These are phyloP conservation scores for Trochalopteron elliotii DNA, from an alignment of 2,113 vertebrate genomes.

Conservation along the genomic window DNA sequence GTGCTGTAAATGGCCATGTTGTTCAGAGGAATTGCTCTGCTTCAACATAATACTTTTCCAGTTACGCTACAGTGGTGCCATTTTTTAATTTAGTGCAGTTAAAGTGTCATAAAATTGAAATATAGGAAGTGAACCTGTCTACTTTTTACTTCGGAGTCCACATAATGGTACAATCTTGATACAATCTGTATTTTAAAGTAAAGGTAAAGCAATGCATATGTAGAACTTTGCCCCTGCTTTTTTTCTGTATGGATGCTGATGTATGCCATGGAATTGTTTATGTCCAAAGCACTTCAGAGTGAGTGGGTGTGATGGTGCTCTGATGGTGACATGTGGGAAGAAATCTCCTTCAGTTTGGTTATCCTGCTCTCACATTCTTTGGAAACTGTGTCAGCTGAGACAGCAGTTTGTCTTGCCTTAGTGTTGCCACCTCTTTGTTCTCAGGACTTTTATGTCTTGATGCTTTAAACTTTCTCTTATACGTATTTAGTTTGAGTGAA, in stretches of 20 bases:
- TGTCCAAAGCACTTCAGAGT: not conserved
- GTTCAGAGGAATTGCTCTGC: not conserved
- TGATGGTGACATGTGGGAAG: not conserved
- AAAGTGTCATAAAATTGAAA: slow-evolving; percentile 7
- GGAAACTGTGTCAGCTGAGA: not conserved
- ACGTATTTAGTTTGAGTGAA: not conserved
- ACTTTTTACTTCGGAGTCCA: not conserved
- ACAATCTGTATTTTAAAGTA: not conserved
- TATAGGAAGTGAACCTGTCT: not conserved
- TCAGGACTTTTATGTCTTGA: not conserved
- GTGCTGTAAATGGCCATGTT: not conserved
- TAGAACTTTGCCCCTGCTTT: not conserved
- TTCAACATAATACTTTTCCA: not conserved
- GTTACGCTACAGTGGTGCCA: not conserved
- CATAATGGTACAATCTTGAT: not conserved
- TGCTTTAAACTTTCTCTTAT: not conserved
- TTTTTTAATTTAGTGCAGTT: not conserved
- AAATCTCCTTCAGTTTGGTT: not conserved
- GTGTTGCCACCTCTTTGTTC: not conserved
- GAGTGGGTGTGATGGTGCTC: not conserved
- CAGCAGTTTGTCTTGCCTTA: not conserved
- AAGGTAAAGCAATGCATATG: not conserved
- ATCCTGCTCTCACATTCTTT: not conserved
- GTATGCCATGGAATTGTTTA: not conserved
- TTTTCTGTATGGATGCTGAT: not conserved